These are phyloP conservation scores for Cygnus olor DNA, from an alignment of 2,797 vertebrate species.

Conservation along the genomic window DNA sequence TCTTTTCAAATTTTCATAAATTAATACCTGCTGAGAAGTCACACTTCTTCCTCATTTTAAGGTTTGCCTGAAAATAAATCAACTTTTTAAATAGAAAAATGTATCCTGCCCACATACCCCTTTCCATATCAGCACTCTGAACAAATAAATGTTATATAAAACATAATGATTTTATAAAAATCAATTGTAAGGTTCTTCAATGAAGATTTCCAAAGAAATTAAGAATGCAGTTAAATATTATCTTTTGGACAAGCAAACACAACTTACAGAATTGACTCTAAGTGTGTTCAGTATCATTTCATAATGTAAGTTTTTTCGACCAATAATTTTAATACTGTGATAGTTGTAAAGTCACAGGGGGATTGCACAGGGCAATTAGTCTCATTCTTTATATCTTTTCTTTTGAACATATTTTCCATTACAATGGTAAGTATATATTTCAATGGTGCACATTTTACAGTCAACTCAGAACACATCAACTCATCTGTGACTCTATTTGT, in stretches of 20 bases:
- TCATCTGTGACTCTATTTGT: not conserved
- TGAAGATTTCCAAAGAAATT: not conserved
- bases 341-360: not conserved
- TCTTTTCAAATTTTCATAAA: not conserved
- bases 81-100: not conserved
- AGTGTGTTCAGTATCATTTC: not conserved
- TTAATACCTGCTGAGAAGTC: not conserved
- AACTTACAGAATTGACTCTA: not conserved
- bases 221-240: not conserved
- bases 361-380: not conserved
- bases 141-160: not conserved
- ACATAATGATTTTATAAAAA: not conserved
- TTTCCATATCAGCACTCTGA: not conserved
- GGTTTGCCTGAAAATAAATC: not conserved
- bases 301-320: not conserved
- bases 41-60: not conserved
- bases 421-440: not conserved
- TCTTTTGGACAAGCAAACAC: not conserved
- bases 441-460: not conserved
- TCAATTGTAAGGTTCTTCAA: not conserved
- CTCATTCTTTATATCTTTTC: not conserved
- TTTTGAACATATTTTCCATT: not conserved
- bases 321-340: not conserved
- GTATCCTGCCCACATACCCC: not conserved
- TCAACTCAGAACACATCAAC: not conserved